These are phyloP conservation scores for Xiphias gladius DNA, from an alignment of 2,113 vertebrate species.

Conservation along the genomic window DNA sequence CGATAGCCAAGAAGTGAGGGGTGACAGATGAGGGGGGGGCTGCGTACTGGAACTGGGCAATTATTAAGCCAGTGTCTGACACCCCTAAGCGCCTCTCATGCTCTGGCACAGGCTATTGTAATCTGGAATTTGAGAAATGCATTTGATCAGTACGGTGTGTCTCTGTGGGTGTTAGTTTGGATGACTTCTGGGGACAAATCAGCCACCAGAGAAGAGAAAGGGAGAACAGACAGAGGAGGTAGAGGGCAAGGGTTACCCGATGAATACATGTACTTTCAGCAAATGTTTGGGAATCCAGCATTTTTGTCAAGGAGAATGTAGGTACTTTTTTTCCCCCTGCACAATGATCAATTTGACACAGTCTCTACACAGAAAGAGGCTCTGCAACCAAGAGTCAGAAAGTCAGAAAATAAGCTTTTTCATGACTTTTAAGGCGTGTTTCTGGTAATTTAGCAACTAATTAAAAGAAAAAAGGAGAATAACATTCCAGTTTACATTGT, in stretches of 20 bases:
- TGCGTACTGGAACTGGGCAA: constrained; percentile 37
- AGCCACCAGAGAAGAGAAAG: constrained; percentile 61
- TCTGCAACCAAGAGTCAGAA: too few species aligned
- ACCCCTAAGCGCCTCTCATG: constrained; percentile 70
- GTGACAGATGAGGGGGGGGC: constrained; percentile 61
- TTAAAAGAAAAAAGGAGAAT: constrained; percentile 10
- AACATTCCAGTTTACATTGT: constrained; percentile 51
- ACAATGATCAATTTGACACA: neutral
- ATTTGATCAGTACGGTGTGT: constrained; percentile 78
- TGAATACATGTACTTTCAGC: constrained; percentile 47
- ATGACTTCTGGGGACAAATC: constrained; percentile 64
- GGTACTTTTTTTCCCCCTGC: neutral
- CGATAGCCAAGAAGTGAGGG: constrained; percentile 47
- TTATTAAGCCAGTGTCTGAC: constrained; percentile 75
- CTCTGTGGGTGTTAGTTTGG: constrained; percentile 54
- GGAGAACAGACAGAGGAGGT: constrained; percentile 37
- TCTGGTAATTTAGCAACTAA: constrained; percentile 11
- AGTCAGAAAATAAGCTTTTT: too few species aligned
- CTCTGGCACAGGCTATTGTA: constrained; percentile 75
- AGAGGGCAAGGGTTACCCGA: constrained; percentile 40
- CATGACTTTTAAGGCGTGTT: neutral
- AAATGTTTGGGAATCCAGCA: neutral
- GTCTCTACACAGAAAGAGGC: neutral
- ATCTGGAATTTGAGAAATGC: constrained; percentile 83
- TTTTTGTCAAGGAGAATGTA: constrained; percentile 36